These are phyloP conservation scores for Musca domestica DNA, from an alignment of 1,140 invertebrate species.

Conservation along the genomic window DNA sequence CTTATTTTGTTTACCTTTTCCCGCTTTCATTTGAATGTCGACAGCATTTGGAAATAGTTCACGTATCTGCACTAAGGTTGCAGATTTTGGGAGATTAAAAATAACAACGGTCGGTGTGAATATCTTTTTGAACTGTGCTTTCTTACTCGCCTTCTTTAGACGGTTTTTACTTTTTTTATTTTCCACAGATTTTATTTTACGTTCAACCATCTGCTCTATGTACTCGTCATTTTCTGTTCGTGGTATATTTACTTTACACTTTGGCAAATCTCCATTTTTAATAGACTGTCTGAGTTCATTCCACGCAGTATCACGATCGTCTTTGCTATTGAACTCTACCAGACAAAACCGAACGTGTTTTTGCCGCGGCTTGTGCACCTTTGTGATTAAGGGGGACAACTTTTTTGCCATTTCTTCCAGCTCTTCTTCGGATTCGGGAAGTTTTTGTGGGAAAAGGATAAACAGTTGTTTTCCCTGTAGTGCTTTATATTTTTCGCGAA, in stretches of 20 bases:
- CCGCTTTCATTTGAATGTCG: conserved; percentile 44
- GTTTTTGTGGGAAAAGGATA: conserved; percentile 42
- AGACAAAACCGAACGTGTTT: conserved; percentile 48
- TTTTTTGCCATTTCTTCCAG: conserved; percentile 36
- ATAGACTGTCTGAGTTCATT: conserved; percentile 31
- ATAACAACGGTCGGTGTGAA: conserved; percentile 46
- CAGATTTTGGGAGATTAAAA: conserved; percentile 42
- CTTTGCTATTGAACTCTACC: conserved; percentile 37
- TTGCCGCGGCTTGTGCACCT: conserved; percentile 41
- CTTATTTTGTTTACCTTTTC: conserved; percentile 23
- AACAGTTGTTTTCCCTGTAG: conserved; percentile 42
- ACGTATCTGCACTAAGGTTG: conserved; percentile 36
- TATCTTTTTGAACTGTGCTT: conserved; percentile 30
- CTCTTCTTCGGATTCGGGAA: conserved; percentile 37
- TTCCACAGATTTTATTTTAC: conserved; percentile 40
- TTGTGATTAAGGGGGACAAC: conserved; percentile 36
- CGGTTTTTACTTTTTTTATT: conserved; percentile 38
- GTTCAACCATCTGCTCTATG: conserved; percentile 38
- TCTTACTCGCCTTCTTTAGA: conserved; percentile 38
- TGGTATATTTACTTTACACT: conserved; percentile 37
- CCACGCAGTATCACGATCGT: conserved; percentile 38
- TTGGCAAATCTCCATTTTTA: conserved; percentile 32
- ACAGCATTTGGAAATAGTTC: conserved; percentile 43
- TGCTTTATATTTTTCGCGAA: conserved; percentile 41
- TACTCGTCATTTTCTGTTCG: conserved; percentile 47